Conservation (phyloP, 2,797 vertebrate genomes). For the Oreortyx pictus region DNA sequence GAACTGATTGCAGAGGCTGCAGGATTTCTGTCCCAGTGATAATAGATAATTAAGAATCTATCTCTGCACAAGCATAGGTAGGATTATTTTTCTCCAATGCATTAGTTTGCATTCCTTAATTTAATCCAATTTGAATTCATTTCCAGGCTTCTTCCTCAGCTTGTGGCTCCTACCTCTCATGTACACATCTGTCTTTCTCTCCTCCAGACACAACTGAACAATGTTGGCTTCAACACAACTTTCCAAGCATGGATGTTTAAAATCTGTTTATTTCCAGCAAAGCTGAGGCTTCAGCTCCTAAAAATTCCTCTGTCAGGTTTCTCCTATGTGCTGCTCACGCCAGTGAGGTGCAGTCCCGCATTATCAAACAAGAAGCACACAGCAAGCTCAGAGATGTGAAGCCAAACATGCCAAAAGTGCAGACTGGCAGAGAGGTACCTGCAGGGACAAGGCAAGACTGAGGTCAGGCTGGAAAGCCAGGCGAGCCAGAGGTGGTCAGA, state of each 20-base stretch:
- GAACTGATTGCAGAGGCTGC: not conserved
- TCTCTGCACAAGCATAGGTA: not conserved
- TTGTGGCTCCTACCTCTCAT: not conserved
- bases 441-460: not conserved
- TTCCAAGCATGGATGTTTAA: not conserved
- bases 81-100: slow-evolving; percentile 17
- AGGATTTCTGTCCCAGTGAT: not conserved
- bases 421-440: not conserved
- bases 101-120: not conserved
- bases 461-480: not conserved
- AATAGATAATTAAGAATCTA: not conserved
- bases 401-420: not conserved
- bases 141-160: not conserved
- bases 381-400: not conserved
- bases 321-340: not conserved
- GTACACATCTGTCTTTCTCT: not conserved
- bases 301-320: not conserved
- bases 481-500: not conserved
- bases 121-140: slow-evolving; percentile 18
- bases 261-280: not conserved
- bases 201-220: not conserved
- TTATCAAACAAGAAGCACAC: not conserved
- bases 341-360: too few species aligned
- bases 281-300: not conserved
- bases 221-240: not conserved